Conservation (phyloP, 2,113 vertebrate genomes). For the Carlito syrichta region DNA sequence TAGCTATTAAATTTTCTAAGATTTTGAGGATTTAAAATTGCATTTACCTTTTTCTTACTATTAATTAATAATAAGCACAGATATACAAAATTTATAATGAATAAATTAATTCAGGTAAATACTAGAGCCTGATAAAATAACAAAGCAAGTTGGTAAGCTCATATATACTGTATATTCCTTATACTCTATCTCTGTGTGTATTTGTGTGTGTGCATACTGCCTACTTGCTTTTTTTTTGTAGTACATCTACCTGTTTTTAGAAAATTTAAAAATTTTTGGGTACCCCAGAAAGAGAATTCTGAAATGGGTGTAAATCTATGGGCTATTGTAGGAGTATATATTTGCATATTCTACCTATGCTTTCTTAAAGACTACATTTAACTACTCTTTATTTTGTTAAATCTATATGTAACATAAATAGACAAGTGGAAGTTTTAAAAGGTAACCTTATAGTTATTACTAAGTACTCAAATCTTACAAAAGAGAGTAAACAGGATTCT, state of each 20-base stretch:
- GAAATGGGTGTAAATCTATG: not conserved
- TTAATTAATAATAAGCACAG: not conserved
- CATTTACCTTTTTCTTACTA: not conserved
- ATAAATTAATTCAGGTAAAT: not conserved
- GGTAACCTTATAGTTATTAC: not conserved
- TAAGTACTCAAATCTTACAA: not conserved
- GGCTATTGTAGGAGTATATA: not conserved
- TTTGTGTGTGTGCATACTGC: fast-evolving
- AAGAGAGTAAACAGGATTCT: not conserved
- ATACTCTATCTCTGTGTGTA: not conserved
- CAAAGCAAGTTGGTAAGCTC: not conserved
- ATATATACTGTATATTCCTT: not conserved
- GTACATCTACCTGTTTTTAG: not conserved
- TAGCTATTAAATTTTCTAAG: not conserved
- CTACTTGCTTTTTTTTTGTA: not conserved
- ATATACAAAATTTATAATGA: not conserved
- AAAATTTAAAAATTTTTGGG: too few species aligned
- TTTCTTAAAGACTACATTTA: not conserved
- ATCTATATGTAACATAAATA: not conserved
- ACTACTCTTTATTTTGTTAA: not conserved
- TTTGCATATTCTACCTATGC: not conserved
- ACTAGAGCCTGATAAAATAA: not conserved
- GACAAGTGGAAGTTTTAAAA: not conserved
- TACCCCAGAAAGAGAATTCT: not conserved
- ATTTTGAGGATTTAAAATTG: not conserved